A percentile compares a stretch with the other conserved stretches of the same genome.
Evolutionary conservation across 2,113 vertebrate genomes (phyloP).

Genomic region (Etheostoma spectabile): DNA sequence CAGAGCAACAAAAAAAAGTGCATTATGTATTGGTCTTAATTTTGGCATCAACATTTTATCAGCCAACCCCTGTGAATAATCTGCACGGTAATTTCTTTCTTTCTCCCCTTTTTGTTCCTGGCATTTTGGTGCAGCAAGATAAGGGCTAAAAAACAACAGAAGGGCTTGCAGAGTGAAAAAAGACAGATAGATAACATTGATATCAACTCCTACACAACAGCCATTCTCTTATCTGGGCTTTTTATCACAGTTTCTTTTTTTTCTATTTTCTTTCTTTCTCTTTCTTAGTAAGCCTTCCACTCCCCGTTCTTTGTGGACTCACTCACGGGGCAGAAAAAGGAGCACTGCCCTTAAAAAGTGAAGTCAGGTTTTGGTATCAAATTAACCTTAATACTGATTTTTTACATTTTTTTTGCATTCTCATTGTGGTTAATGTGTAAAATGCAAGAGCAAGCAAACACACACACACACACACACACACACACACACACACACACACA

Average conservation of each 20-base stretch:
- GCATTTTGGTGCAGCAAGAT: constrained; percentile 96
- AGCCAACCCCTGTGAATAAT: constrained; percentile 87
- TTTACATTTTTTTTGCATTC: constrained; percentile 32
- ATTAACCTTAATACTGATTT: constrained; percentile 73
- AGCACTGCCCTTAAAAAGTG: constrained; percentile 83
- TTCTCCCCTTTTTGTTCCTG: constrained; percentile 93
- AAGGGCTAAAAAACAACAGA: constrained; percentile 96
- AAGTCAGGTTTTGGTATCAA: constrained; percentile 85
- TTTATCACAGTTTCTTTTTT: constrained; percentile 90
- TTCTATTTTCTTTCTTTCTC: constrained; percentile 64
- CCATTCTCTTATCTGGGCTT: constrained; percentile 92
- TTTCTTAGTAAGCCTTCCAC: constrained; percentile 67
- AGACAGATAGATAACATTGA: constrained; percentile 97
- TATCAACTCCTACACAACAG: constrained; percentile 97
- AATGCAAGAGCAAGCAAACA: too few relatives aligned
- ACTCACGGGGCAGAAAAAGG: constrained; percentile 47
- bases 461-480: constrained; percentile 20
- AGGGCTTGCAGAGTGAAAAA: constrained; percentile 93
- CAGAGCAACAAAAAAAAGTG: constrained; percentile 42
- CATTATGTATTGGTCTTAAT: constrained; percentile 82
- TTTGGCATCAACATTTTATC: constrained; percentile 88
- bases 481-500: constrained; percentile 35
- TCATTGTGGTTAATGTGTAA: constrained; percentile 31
- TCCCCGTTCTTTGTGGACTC: constrained; percentile 81
- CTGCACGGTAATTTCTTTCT: constrained; percentile 86